Percentiles rank a stretch among this genome's conserved stretches.
Evolutionary conservation across 2,888 invertebrate genomes (phyloP).

Genomic region (Polyploca ridens): DNA sequence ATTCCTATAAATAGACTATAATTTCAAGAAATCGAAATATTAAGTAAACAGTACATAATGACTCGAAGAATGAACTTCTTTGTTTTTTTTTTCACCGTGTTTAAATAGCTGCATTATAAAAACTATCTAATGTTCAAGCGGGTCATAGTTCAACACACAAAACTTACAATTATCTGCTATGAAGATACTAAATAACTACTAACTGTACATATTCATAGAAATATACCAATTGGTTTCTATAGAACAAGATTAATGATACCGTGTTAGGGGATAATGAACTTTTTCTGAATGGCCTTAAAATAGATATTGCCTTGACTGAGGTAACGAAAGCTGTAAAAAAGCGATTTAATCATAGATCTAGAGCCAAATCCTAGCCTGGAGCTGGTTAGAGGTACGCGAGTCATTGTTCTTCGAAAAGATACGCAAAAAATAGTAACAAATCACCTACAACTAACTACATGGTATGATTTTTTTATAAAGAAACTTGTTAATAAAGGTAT

Average conservation of each 20-base stretch:
- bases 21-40: background rate
- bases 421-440: slow-evolving; percentile 32
- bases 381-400: slow-evolving; percentile 38
- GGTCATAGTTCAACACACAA: slow-evolving; percentile 27
- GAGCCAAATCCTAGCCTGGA: slow-evolving; percentile 40
- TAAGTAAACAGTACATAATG: background rate
- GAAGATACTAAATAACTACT: slow-evolving; percentile 19
- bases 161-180: slow-evolving; percentile 22
- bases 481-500: slow-evolving; percentile 3
- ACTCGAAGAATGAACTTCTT: background rate
- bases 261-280: slow-evolving; percentile 8
- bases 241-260: slow-evolving; percentile 3
- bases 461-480: background rate
- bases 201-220: slow-evolving; percentile 28
- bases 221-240: slow-evolving; percentile 1
- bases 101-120: background rate
- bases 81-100: background rate
- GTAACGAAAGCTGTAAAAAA: slow-evolving; percentile 49
- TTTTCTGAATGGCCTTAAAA: background rate
- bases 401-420: slow-evolving; percentile 40
- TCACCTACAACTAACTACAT: slow-evolving; percentile 20
- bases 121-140: slow-evolving; percentile 8
- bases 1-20: background rate
- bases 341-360: slow-evolving; percentile 67
- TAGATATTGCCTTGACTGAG: slow-evolving; percentile 19